Percentiles rank a stretch among this genome's conserved stretches.
These are phyloP conservation scores for Apodemia zela DNA, from an alignment of 2,888 invertebrate genomes.

Conservation along the genomic window DNA sequence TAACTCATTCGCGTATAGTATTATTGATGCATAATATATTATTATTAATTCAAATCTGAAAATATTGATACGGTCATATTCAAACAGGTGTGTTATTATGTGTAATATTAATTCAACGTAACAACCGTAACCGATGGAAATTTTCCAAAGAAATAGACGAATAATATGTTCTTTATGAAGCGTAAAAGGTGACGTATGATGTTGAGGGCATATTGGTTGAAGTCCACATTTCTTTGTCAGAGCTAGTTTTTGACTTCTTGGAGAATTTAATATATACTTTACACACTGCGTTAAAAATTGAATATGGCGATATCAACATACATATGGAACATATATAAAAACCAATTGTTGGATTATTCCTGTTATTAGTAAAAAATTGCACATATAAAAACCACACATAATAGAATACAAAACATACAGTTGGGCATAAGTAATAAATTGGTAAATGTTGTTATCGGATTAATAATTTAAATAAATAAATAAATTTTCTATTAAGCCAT, in stretches of 20 bases:
- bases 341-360: slow-evolving; percentile 1
- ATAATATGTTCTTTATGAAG: slow-evolving; percentile 1
- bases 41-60: too few relatives aligned
- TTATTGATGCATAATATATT: not conserved
- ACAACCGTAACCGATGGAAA: slow-evolving; percentile 1
- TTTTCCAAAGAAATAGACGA: slow-evolving; percentile 11
- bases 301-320: slow-evolving; percentile 3
- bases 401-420: not conserved
- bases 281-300: not conserved
- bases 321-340: not conserved
- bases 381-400: slow-evolving; percentile 5
- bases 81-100: not conserved
- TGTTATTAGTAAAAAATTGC: not conserved
- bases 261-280: not conserved
- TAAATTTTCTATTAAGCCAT: slow-evolving; percentile 67
- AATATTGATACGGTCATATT: not conserved
- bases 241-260: not conserved
- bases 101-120: not conserved
- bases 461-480: slow-evolving; percentile 12
- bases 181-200: not conserved
- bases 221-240: too few relatives aligned
- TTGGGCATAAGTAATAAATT: not conserved
- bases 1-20: not conserved
- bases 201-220: not conserved
- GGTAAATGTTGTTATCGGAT: not conserved